Conservation (phyloP, 2,888 invertebrate species). For the Alloscopus bannaensis region DNA sequence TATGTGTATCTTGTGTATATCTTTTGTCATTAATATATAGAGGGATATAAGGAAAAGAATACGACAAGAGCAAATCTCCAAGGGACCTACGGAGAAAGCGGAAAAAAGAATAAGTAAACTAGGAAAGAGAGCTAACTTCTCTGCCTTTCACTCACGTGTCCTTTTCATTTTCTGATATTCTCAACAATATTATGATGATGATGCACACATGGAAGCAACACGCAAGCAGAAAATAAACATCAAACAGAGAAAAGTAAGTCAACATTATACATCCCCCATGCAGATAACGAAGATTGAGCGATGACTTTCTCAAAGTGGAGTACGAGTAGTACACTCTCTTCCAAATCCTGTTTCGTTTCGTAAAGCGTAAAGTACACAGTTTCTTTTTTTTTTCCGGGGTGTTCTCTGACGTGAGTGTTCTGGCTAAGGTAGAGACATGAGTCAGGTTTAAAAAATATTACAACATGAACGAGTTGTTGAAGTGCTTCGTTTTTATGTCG, state of each 20-base stretch:
- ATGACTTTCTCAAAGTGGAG: too few relatives aligned
- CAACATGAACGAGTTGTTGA: conserved; percentile 12
- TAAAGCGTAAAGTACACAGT: too few relatives aligned
- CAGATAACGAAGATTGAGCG: too few relatives aligned
- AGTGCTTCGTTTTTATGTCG: conserved; percentile 2
- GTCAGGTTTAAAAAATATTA: conserved; percentile 12
- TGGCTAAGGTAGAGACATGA: too few relatives aligned
- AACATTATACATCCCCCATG: too few relatives aligned
- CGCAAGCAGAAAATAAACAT: background rate
- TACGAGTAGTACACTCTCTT: too few relatives aligned
- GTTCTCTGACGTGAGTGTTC: too few relatives aligned
- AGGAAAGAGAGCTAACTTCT: background rate
- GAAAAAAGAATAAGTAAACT: conserved; percentile 5
- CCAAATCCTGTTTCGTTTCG: too few relatives aligned
- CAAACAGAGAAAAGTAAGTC: background rate
- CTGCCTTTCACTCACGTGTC: background rate
- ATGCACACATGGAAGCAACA: conserved; percentile 31
- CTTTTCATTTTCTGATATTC: too few relatives aligned
- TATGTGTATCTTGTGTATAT: background rate
- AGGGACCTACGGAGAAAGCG: conserved; percentile 9
- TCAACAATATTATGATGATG: too few relatives aligned
- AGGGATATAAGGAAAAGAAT: background rate
- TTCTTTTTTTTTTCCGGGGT: too few relatives aligned
- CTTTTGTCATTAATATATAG: background rate
- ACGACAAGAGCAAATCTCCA: background rate